These are phyloP conservation scores for Myopa testacea DNA, from an alignment of 2,888 invertebrate genomes.

Conservation along the genomic window DNA sequence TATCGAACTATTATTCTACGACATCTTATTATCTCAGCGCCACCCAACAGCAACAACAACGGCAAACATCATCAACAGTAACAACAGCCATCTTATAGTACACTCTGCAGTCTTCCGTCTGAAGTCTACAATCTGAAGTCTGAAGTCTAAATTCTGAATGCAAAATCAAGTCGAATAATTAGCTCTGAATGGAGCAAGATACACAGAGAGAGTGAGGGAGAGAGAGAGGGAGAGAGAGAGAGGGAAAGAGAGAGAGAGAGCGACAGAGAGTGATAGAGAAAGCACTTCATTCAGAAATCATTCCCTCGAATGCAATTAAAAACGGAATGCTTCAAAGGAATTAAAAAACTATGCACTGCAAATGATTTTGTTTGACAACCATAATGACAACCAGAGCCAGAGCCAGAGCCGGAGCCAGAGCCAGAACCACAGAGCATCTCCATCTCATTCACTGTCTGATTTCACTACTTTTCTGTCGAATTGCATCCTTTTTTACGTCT, in stretches of 20 bases:
- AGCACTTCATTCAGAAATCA: slow-evolving; percentile 6
- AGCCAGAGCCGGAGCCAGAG: neutral
- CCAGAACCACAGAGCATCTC: neutral
- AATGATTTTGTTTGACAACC: slow-evolving; percentile 16
- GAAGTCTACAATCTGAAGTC: too few species aligned
- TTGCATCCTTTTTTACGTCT: too few species aligned
- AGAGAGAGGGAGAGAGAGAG: neutral
- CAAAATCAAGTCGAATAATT: neutral
- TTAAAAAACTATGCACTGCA: slow-evolving; percentile 6
- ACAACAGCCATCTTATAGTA: too few species aligned
- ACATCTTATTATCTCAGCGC: too few species aligned
- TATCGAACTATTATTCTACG: too few species aligned
- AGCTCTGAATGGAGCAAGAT: neutral
- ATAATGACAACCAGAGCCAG: slow-evolving; percentile 8
- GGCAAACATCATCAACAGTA: too few species aligned
- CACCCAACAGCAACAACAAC: too few species aligned
- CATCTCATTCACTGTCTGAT: neutral
- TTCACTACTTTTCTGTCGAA: neutral
- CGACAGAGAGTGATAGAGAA: neutral
- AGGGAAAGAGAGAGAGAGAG: neutral
- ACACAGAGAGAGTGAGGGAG: neutral
- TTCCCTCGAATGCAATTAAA: slow-evolving; percentile 13
- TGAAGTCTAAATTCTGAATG: too few species aligned
- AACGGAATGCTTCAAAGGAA: slow-evolving; percentile 10
- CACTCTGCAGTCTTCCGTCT: too few species aligned